These are phyloP conservation scores for Cheumatopsyche charites DNA, from an alignment of 1,140 invertebrate species.

Conservation along the genomic window DNA sequence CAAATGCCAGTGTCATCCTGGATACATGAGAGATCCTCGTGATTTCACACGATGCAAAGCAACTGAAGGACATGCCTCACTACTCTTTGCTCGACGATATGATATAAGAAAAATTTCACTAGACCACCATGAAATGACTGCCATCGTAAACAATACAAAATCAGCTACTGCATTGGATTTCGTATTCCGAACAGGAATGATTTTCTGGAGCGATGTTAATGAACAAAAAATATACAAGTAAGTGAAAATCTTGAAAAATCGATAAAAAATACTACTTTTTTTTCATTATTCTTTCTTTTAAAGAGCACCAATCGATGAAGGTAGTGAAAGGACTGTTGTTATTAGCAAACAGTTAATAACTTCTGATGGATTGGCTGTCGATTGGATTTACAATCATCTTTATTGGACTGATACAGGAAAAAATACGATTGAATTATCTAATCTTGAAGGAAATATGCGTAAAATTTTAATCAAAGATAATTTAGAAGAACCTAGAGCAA, in stretches of 20 bases:
- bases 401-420: slow-evolving; percentile 96
- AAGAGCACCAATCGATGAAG: slow-evolving; percentile 89
- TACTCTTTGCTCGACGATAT: slow-evolving; percentile 81
- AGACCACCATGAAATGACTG: slow-evolving; percentile 89
- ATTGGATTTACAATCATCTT: slow-evolving; percentile 96
- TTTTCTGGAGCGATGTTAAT: slow-evolving; percentile 93
- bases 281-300: slow-evolving; percentile 2
- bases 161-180: slow-evolving; percentile 88
- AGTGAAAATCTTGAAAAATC: slow-evolving; percentile 50
- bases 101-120: slow-evolving; percentile 90
- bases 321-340: slow-evolving; percentile 80
- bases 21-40: slow-evolving; percentile 85
- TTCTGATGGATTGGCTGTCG: slow-evolving; percentile 92
- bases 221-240: slow-evolving; percentile 90
- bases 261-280: slow-evolving; percentile 13
- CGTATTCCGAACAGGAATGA: slow-evolving; percentile 87
- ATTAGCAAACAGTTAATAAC: slow-evolving; percentile 83
- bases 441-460: slow-evolving; percentile 87
- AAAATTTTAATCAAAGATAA: slow-evolving; percentile 83
- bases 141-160: slow-evolving; percentile 85
- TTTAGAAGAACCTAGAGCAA: slow-evolving; percentile 92
- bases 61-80: slow-evolving; percentile 81
- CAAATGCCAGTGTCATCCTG: slow-evolving; percentile 89
- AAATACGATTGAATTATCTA: slow-evolving; percentile 88
- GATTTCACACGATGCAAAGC: slow-evolving; percentile 87